A percentile compares a stretch with the other conserved stretches of the same genome.
phyloP scores from a whole-genome alignment of 2,888 invertebrate species.

The Polyploca ridens region DNA sequence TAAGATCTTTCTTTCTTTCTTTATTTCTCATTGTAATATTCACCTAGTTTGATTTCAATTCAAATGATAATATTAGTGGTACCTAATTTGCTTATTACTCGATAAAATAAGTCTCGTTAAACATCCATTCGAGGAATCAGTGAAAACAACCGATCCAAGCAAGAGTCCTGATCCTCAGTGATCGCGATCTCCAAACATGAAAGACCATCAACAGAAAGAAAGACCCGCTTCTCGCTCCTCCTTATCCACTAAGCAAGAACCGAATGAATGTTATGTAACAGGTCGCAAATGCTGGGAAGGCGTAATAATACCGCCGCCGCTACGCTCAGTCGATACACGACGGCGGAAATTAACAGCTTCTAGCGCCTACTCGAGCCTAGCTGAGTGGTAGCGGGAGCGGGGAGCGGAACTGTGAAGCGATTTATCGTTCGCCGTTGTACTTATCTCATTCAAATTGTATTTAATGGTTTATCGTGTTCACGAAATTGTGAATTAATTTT shows the following conservation, averaged over 20 bases:
- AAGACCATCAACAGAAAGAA: not conserved
- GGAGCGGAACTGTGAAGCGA: slow-evolving; percentile 59
- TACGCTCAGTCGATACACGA: slow-evolving; percentile 73
- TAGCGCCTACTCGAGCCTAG: slow-evolving; percentile 50
- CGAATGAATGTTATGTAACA: slow-evolving; percentile 69
- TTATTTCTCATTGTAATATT: no score
- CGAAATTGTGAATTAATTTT: slow-evolving; percentile 13
- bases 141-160: no score
- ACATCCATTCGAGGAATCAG: no score
- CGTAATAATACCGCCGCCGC: slow-evolving; percentile 75
- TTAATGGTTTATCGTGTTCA: slow-evolving; percentile 22
- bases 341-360: slow-evolving; percentile 81
- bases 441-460: slow-evolving; percentile 20
- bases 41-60: no score
- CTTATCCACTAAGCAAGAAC: slow-evolving; percentile 22
- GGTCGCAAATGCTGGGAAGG: slow-evolving; percentile 74
- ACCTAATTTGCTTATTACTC: no score
- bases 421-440: slow-evolving; percentile 54
- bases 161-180: no score
- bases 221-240: slow-evolving; percentile 28
- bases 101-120: no score
- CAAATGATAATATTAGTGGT: no score
- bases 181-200: no score
- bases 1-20: no score
- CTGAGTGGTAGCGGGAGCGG: slow-evolving; percentile 46